A percentile compares a stretch with the other conserved stretches of the same genome.
phyloP scores from a whole-genome alignment of 2,113 vertebrate species.

The Nestor notabilis region DNA sequence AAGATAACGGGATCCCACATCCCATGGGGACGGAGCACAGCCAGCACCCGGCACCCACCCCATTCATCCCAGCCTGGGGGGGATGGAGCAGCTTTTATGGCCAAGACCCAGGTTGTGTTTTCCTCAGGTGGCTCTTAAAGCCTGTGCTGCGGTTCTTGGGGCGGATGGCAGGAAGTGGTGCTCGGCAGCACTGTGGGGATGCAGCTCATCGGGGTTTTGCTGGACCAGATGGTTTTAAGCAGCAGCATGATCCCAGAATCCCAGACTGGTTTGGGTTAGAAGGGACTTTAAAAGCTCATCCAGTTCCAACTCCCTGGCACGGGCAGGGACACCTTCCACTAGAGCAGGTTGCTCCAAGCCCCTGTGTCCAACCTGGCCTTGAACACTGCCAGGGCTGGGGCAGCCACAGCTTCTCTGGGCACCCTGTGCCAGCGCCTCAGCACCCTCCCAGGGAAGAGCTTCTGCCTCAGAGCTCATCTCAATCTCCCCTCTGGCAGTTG shows the following conservation, averaged over 20 bases:
- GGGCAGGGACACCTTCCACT: not conserved
- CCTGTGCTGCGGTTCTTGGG: not conserved
- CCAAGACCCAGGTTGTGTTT: not conserved
- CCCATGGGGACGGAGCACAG: accelerated
- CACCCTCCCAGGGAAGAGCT: not conserved
- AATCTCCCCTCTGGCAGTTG: not conserved
- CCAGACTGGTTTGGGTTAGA: not conserved
- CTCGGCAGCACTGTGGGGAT: not conserved
- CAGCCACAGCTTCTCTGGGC: too few relatives aligned
- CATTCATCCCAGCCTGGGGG: not conserved
- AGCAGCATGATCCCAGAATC: not conserved
- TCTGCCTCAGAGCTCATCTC: not conserved
- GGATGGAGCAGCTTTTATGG: not conserved
- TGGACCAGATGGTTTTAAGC: not conserved
- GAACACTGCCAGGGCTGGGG: too few relatives aligned
- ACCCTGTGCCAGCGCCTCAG: not conserved
- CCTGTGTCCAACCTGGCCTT: too few relatives aligned
- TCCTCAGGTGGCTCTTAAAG: not conserved
- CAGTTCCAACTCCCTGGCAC: not conserved
- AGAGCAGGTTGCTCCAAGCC: too few relatives aligned
- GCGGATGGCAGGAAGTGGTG: accelerated
- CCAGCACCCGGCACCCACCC: not conserved
- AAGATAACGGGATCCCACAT: not conserved
- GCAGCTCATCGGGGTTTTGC: not conserved
- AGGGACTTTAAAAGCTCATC: not conserved